These are phyloP conservation scores for Scaptomyza caliginosa DNA, from an alignment of 2,888 invertebrate genomes.

Conservation along the genomic window DNA sequence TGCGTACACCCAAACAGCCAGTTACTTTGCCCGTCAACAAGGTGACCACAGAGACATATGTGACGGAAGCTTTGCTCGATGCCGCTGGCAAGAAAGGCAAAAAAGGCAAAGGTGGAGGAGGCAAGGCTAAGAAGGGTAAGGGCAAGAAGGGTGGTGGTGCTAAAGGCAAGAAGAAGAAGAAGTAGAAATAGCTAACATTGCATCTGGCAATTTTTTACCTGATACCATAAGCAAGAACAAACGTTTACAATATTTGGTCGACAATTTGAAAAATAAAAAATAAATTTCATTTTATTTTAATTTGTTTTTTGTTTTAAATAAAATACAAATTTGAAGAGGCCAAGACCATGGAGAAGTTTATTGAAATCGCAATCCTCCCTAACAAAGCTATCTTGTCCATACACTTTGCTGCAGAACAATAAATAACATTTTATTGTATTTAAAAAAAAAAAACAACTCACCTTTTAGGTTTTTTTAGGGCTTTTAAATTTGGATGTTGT, in stretches of 20 bases:
- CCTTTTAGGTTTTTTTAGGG: constrained; percentile 8
- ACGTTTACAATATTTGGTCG: constrained; percentile 7
- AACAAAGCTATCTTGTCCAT: neutral
- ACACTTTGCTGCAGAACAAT: constrained; percentile 2
- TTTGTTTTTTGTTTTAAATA: too few species aligned
- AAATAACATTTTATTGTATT: neutral
- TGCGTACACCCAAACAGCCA: constrained; percentile 89
- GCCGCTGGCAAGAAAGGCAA: constrained; percentile 54
- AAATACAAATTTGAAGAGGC: neutral
- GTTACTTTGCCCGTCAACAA: constrained; percentile 86
- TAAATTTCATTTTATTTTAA: neutral
- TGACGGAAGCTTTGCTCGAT: constrained; percentile 85
- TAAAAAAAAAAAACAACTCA: neutral
- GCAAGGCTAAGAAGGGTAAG: constrained; percentile 2
- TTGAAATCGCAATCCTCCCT: constrained; percentile 28
- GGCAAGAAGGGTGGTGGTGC: neutral
- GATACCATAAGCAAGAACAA: neutral
- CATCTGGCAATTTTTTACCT: neutral
- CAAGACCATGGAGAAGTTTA: constrained; percentile 27
- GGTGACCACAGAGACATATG: constrained; percentile 88
- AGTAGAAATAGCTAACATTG: neutral
- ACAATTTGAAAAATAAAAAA: constrained; percentile 4
- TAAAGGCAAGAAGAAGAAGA: neutral
- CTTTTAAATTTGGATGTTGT: constrained; percentile 72
- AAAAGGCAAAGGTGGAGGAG: constrained; percentile 20